A percentile compares a stretch with the other conserved stretches of the same genome.
Conservation (phyloP, 1,140 invertebrate species). For the Penaeus chinensis region DNA sequence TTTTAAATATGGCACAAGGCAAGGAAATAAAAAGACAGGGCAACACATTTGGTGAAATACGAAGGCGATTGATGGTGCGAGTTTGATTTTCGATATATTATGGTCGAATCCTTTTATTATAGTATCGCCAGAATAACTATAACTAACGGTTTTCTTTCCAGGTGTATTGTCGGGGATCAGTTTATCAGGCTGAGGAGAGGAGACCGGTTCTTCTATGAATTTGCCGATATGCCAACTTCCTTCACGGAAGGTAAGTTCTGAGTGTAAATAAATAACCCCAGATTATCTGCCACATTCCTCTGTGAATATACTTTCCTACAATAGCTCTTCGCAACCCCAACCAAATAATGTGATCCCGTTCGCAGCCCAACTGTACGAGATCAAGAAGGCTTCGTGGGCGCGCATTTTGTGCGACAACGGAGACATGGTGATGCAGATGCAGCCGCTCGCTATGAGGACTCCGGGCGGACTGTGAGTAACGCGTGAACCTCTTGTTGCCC, state of each 20-base stretch:
- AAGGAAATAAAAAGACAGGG: not conserved
- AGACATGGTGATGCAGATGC: conserved; percentile 69
- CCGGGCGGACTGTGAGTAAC: conserved; percentile 49
- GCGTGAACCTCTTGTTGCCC: no score
- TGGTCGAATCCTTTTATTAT: no score
- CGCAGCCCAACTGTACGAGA: conserved; percentile 72
- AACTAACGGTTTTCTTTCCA: not conserved
- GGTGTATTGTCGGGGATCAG: conserved; percentile 85
- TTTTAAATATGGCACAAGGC: no score
- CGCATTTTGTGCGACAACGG: conserved; percentile 74
- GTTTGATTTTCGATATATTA: no score
- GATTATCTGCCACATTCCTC: no score
- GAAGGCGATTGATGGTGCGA: no score
- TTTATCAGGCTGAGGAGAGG: conserved; percentile 77
- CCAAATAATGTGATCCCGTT: not conserved
- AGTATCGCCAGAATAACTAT: not conserved
- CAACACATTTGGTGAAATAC: no score
- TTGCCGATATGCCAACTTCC: conserved; percentile 39
- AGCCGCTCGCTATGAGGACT: conserved; percentile 70
- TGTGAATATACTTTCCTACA: no score
- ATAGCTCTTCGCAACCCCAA: no score
- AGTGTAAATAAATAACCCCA: no score
- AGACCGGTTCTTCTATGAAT: conserved; percentile 64
- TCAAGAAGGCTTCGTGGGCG: conserved; percentile 72
- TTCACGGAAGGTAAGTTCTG: conserved; percentile 47